phyloP scores from a whole-genome alignment of 1,140 invertebrate genomes.

The Thaumetopoea pityocampa region DNA sequence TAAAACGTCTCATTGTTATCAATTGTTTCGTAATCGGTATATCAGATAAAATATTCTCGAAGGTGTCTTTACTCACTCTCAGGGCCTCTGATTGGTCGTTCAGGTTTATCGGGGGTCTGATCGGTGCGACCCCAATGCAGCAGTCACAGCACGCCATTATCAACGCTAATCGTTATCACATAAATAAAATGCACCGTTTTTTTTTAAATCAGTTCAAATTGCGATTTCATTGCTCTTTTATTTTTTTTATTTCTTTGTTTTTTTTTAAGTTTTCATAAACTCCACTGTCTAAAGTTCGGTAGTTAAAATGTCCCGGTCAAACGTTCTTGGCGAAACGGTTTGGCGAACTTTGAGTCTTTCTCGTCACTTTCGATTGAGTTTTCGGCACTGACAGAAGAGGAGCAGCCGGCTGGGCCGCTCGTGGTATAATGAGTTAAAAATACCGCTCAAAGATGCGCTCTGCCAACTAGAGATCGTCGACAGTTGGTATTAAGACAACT shows the following conservation, averaged over 20 bases:
- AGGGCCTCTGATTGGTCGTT: slow-evolving; percentile 85
- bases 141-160: slow-evolving; percentile 81
- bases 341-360: slow-evolving; percentile 13
- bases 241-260: slow-evolving; percentile 1
- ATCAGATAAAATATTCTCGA: slow-evolving; percentile 4
- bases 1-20: background rate
- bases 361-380: slow-evolving; percentile 64
- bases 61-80: slow-evolving; percentile 79
- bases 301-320: slow-evolving; percentile 5
- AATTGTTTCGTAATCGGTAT: slow-evolving; percentile 7
- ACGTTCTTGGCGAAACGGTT: slow-evolving; percentile 3
- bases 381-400: slow-evolving; percentile 52
- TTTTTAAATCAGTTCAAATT: slow-evolving; percentile 35
- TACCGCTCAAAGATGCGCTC: slow-evolving; percentile 70
- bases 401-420: slow-evolving; percentile 56
- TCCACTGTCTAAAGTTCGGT: slow-evolving; percentile 10
- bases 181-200: slow-evolving; percentile 30
- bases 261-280: slow-evolving; percentile 15
- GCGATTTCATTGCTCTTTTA: slow-evolving; percentile 36
- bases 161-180: slow-evolving; percentile 29
- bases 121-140: slow-evolving; percentile 79
- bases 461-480: slow-evolving; percentile 55
- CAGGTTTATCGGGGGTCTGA: slow-evolving; percentile 85
- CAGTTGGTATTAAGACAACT: slow-evolving; percentile 52
- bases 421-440: slow-evolving; percentile 74